These are phyloP conservation scores for Antechinus stuartii DNA, from an alignment of 2,113 vertebrate species.

Conservation along the genomic window DNA sequence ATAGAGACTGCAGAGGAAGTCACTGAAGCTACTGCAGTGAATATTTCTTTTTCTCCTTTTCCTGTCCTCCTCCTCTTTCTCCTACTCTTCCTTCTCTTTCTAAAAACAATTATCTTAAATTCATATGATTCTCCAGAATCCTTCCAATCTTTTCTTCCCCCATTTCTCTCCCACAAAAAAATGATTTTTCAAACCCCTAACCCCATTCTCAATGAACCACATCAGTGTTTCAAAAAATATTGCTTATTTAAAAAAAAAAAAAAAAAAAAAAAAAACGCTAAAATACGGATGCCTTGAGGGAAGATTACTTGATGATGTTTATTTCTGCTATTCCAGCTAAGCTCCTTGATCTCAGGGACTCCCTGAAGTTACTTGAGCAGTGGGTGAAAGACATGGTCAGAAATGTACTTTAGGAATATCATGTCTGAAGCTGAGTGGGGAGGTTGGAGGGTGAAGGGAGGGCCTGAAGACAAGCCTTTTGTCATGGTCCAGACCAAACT, in stretches of 20 bases:
- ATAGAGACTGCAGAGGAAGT: background rate
- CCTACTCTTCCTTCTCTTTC: background rate
- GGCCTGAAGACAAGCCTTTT: background rate
- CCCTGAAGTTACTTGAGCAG: background rate
- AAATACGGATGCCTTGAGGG: background rate
- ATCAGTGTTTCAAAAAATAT: background rate
- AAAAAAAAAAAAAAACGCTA: background rate
- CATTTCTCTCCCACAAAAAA: background rate
- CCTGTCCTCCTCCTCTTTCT: background rate
- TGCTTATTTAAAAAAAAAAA: background rate
- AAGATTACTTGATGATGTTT: background rate
- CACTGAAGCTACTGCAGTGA: background rate
- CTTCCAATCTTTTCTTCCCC: background rate
- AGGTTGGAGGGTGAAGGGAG: background rate
- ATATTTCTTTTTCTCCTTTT: background rate
- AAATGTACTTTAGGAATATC: background rate
- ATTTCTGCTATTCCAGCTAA: background rate
- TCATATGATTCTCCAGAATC: background rate
- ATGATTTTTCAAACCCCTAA: background rate
- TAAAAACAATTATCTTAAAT: background rate
- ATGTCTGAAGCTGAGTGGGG: background rate
- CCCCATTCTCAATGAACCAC: background rate
- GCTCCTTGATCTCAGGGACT: background rate
- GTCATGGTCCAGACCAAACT: background rate
- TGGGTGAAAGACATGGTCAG: background rate